phyloP scores from a whole-genome alignment of 2,888 invertebrate genomes.

The Euplagia quadripunctaria region DNA sequence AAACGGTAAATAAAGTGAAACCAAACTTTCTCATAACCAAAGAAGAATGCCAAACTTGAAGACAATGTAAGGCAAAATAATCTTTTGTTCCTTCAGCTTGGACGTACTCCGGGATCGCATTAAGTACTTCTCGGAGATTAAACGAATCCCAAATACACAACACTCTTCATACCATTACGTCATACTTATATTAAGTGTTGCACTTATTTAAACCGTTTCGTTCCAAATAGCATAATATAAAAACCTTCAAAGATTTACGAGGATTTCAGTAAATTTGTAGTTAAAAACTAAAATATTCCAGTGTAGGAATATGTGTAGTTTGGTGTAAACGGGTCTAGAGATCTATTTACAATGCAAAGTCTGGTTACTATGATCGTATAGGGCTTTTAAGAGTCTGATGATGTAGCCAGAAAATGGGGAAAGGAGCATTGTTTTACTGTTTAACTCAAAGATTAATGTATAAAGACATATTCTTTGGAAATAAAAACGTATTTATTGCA shows the following conservation, averaged over 20 bases:
- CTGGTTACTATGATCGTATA: not conserved
- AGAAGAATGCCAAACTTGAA: slow-evolving; percentile 26
- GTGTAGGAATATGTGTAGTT: no score
- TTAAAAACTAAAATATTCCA: not conserved
- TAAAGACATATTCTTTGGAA: no score
- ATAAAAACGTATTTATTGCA: no score
- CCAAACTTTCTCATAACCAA: slow-evolving; percentile 26
- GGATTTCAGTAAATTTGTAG: not conserved
- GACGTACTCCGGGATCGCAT: slow-evolving; percentile 23
- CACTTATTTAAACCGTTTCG: no score
- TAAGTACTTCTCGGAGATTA: slow-evolving; percentile 16
- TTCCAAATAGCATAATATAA: no score
- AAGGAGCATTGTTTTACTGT: not conserved
- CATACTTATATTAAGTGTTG: no score
- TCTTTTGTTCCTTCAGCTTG: slow-evolving; percentile 30
- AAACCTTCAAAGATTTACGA: no score
- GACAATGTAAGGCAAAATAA: slow-evolving; percentile 25
- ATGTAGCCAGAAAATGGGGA: not conserved
- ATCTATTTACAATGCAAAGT: no score
- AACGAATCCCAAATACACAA: not conserved
- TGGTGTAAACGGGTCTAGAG: no score
- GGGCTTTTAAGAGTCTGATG: not conserved
- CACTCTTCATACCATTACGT: not conserved
- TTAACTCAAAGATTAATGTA: not conserved
- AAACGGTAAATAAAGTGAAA: slow-evolving; percentile 18